These are phyloP conservation scores for Lissocephala sabroskyi DNA, from an alignment of 2,888 invertebrate genomes.

Conservation along the genomic window DNA sequence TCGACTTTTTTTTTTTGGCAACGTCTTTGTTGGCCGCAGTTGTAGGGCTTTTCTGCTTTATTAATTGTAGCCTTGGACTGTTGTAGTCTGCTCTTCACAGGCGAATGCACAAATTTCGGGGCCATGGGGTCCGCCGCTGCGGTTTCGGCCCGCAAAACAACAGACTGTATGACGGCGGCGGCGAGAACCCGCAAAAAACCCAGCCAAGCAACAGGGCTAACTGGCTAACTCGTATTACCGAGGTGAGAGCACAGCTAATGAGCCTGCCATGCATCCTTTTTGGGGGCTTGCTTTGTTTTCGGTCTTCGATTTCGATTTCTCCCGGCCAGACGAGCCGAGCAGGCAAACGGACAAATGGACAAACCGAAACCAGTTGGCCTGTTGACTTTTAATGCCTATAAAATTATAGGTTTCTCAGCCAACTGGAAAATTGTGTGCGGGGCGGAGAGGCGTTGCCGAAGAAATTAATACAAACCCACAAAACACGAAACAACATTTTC, in stretches of 20 bases:
- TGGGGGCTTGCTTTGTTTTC: conserved; percentile 7
- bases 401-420: conserved; percentile 49
- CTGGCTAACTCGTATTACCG: conserved; percentile 37
- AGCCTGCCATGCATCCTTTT: conserved; percentile 39
- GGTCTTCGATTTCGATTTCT: neutral
- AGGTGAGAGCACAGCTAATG: conserved; percentile 50
- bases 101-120: conserved; percentile 61
- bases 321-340: conserved; percentile 6
- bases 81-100: conserved; percentile 55
- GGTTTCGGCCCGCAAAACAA: conserved; percentile 38
- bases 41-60: conserved; percentile 53
- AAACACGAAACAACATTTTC: conserved; percentile 29
- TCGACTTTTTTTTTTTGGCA: conserved; percentile 16
- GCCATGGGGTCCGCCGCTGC: conserved; percentile 30
- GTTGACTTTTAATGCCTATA: conserved; percentile 47
- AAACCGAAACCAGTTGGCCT: conserved; percentile 43
- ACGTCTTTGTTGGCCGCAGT: conserved; percentile 39
- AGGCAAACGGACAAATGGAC: conserved; percentile 22
- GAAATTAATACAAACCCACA: conserved; percentile 49
- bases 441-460: conserved; percentile 44
- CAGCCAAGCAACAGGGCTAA: conserved; percentile 7
- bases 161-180: conserved; percentile 63
- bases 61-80: conserved; percentile 58
- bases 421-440: conserved; percentile 49
- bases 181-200: conserved; percentile 30